Evolutionary conservation across 2,888 invertebrate species (phyloP).

Genomic region (Urechis unicinctus): DNA sequence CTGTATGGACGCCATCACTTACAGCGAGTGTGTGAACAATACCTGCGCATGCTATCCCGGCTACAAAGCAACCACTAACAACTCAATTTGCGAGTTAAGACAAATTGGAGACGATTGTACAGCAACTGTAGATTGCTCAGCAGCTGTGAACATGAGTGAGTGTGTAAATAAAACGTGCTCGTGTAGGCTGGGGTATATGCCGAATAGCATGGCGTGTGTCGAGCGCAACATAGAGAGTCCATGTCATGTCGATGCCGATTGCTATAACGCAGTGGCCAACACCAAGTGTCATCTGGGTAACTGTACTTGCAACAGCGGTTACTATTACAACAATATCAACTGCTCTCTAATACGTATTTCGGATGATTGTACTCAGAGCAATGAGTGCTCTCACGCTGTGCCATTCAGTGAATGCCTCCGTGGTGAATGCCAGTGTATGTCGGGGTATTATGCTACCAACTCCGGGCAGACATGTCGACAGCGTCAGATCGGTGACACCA

Average conservation of each 20-base stretch:
- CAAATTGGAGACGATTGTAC: neutral
- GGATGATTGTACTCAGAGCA: neutral
- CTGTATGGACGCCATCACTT: conserved; percentile 10
- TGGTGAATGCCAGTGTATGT: conserved; percentile 2
- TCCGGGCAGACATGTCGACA: conserved; percentile 4
- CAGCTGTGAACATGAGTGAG: neutral
- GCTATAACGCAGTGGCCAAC: neutral
- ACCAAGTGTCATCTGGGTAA: no score
- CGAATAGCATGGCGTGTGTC: no score
- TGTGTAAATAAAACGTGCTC: neutral
- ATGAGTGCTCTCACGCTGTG: conserved; percentile 19
- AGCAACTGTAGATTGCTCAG: neutral
- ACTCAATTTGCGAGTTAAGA: neutral
- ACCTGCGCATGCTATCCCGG: neutral
- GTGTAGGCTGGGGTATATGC: neutral
- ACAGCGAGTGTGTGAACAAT: conserved; percentile 1
- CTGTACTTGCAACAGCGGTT: no score
- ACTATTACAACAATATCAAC: no score
- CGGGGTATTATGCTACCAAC: conserved; percentile 1
- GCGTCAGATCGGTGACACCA: neutral
- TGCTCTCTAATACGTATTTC: no score
- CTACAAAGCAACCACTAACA: neutral
- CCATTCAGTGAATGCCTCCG: neutral
- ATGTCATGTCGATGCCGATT: no score
- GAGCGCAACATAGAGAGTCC: no score